Conservation (phyloP, 2,888 invertebrate species). For the Lissonota sp. region DNA sequence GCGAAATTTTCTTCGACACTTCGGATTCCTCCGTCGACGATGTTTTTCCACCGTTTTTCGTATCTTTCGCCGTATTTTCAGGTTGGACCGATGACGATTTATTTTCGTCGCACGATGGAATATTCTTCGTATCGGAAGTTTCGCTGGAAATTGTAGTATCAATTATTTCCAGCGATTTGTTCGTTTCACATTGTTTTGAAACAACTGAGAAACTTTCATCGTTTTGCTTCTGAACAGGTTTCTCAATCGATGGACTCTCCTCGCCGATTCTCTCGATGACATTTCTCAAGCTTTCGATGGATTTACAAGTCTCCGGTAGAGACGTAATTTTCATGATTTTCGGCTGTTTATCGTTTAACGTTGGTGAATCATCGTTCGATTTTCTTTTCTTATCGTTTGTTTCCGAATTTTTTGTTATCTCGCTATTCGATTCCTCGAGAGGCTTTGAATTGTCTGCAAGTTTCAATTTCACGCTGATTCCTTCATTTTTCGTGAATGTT, state of each 20-base stretch:
- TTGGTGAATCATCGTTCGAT: slow-evolving; percentile 27
- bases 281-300: slow-evolving; percentile 77
- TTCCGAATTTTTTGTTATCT: slow-evolving; percentile 18
- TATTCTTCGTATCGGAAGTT: slow-evolving; percentile 6
- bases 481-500: slow-evolving; percentile 11
- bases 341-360: slow-evolving; percentile 32
- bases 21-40: background rate
- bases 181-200: slow-evolving; percentile 15
- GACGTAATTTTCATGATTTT: slow-evolving; percentile 41
- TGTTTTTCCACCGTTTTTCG: slow-evolving; percentile 29
- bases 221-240: slow-evolving; percentile 25
- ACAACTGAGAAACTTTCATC: slow-evolving; percentile 9
- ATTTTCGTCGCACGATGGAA: background rate
- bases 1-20: slow-evolving; percentile 4
- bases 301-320: slow-evolving; percentile 75
- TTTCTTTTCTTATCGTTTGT: slow-evolving; percentile 61
- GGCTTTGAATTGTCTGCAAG: slow-evolving; percentile 46
- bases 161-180: slow-evolving; percentile 15
- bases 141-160: background rate
- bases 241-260: slow-evolving; percentile 52
- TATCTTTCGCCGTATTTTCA: slow-evolving; percentile 42
- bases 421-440: slow-evolving; percentile 56
- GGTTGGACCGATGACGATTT: slow-evolving; percentile 7
- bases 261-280: slow-evolving; percentile 78
- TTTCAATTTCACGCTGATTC: slow-evolving; percentile 50